Evolutionary conservation across 2,797 vertebrate genomes (phyloP).

Genomic region (Gobionotothen gibberifrons): DNA sequence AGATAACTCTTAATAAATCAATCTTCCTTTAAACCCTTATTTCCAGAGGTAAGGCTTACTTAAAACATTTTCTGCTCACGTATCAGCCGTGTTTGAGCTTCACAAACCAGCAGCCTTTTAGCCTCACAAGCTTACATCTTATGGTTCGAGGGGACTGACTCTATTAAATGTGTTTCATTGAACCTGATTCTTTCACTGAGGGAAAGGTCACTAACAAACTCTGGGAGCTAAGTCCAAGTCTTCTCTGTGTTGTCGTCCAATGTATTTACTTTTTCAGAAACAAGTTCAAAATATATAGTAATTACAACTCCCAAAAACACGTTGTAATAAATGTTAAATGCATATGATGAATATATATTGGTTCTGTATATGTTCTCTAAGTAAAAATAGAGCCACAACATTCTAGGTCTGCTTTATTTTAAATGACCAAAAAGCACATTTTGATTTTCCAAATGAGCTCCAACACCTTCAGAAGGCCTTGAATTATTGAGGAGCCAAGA

Average conservation of each 20-base stretch:
- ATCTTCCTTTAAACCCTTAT: conserved; percentile 10
- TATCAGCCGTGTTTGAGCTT: conserved; percentile 26
- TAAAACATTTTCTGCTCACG: conserved; percentile 4
- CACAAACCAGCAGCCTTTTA: conserved; percentile 19
- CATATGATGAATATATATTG: neutral
- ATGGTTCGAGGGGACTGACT: conserved; percentile 11
- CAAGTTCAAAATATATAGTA: conserved; percentile 27
- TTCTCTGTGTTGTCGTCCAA: conserved; percentile 15
- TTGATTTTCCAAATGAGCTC: conserved; percentile 68
- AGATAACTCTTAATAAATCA: conserved; percentile 13
- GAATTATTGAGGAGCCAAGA: conserved; percentile 78
- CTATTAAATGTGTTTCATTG: conserved; percentile 36
- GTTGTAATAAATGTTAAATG: conserved; percentile 5
- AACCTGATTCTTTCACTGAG: conserved; percentile 3
- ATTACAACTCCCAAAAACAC: neutral
- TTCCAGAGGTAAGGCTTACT: conserved; percentile 10
- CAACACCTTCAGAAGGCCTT: conserved; percentile 74
- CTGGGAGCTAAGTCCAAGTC: conserved; percentile 2
- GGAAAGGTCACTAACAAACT: conserved; percentile 22
- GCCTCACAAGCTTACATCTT: conserved; percentile 12
- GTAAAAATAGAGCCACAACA: conserved; percentile 27
- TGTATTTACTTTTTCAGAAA: conserved; percentile 11
- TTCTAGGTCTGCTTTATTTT: conserved; percentile 39
- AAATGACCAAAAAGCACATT: conserved; percentile 60
- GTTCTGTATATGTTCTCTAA: conserved; percentile 12